Evolutionary conservation across 2,888 invertebrate species (phyloP), one percentile per base, ranked within the genome.

Genomic region (Caenorhabditis virilis): DNA sequence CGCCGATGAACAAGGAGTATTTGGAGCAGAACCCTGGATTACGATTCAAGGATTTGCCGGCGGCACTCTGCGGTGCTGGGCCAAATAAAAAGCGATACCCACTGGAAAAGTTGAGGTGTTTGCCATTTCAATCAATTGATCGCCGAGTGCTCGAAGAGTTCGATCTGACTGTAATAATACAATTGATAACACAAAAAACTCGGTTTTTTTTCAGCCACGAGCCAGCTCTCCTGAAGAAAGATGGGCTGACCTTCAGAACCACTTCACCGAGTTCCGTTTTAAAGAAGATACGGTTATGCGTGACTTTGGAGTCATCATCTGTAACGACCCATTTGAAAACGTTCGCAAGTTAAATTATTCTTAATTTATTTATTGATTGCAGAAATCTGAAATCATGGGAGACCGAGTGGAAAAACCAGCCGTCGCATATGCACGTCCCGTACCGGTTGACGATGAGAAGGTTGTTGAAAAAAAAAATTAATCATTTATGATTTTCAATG

Each of bases 91-190:
- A 50, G 13, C 23, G 41, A 9, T 52, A 54, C 22, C 66, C 66
- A 16, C 42, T 66, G 1, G 66, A 66, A 20, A 52, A 58, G 20
- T 39, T 66, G 3, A 42, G 26, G 18, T 51, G 50, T 30, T 42
- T 66, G 1, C 61, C 66, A 1, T 66, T 36, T 27, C 61, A 61
- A 38, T 52, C 60, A 2, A 47, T 66, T 7, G 61, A 66, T 35
- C 51, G 55, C 2, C 49, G 54, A 16, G 60, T 61, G 2, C 39
- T 66, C 0, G 61, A 57, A 39, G 61, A 58, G 43, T 66, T 66
- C 35, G 61, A 66, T 22, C 41, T 66, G 3, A 61, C 56, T n/a
- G 66, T 66, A 27, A n/a, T n/a, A n/a, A n/a, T n/a, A n/a, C n/a
- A n/a, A n/a, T n/a, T 16, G 57, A 20, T 38, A 18, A 26, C 3